Base-by-base conservation (phyloP, 2,888 invertebrate genomes). In the Anticlea derivata region DNA sequence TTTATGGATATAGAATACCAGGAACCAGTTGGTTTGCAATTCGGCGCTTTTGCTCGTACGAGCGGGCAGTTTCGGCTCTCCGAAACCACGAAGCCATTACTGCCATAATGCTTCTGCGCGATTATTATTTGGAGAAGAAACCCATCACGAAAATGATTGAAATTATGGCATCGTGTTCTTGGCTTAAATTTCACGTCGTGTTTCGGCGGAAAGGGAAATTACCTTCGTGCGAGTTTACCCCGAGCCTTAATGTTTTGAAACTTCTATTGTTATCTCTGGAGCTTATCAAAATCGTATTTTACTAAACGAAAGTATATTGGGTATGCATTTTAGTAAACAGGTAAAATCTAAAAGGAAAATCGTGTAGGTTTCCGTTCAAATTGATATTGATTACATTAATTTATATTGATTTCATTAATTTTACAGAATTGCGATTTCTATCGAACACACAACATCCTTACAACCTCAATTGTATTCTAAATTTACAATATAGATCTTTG, bases 121-220 rank as follows among this genome's bases (percentile, higher is more conserved):
- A 78, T 71, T 72, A 78, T 75, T 80, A 81, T 83, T 83, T 80
- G 72, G 72, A 71, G 75, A 80, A 76, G 66, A 66, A 75, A 78
- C 78, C 50, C 79, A 83, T 83, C 80, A 77, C 55, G 72, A 74
- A 83, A 80, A 85, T 80, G 61, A 80, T 82, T 80, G 71, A 80
- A 82, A 83, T 81, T 79, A 79, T 66, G 63, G 68, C 60, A 66
- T 66, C 59, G 53, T 61, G 54, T 64, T 69, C 55, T 54, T 49
- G 44, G 55, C 52, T 61, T 66, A 40, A 59, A 67, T 56, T 68
- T 73, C 58, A 64, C 55, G 56, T 49, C 27, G 38, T 60, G 60
- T 66, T 77, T 75, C 60, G 57, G 56, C 65, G 57, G 61, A 63
- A 61, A 58, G 59, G 60, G 17, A 73, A 76, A 77, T 77, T 72